phyloP scores from a whole-genome alignment of 2,888 invertebrate genomes.

The Drosophila imparisetae region DNA sequence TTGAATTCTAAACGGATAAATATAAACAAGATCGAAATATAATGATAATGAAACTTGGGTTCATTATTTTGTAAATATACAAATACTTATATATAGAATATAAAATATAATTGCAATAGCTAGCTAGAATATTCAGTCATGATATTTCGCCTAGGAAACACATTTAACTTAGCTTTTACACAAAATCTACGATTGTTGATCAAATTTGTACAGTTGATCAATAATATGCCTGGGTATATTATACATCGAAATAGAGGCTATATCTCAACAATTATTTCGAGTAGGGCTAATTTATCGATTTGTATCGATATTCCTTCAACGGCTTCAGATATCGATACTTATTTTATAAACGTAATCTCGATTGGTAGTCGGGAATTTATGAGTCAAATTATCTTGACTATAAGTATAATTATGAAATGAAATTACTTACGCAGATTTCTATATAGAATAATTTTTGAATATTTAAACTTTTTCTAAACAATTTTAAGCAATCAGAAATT shows the following conservation, averaged over 20 bases:
- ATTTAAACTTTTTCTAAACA: background rate
- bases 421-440: background rate
- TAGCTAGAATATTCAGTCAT: background rate
- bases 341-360: background rate
- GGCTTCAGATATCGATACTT: background rate
- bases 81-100: too few relatives aligned
- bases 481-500: background rate
- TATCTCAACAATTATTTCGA: background rate
- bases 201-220: background rate
- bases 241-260: fast-evolving
- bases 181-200: background rate
- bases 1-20: background rate
- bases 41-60: background rate
- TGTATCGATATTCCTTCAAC: background rate
- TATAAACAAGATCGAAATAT: too few relatives aligned
- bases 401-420: background rate
- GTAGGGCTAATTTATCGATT: background rate
- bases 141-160: background rate
- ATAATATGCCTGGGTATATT: background rate
- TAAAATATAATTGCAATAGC: background rate
- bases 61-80: too few relatives aligned
- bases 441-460: background rate
- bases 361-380: too few relatives aligned
- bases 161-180: fast-evolving
- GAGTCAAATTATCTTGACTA: background rate